Evolutionary conservation across 1,140 invertebrate species (phyloP).

Genomic region (Trinorchestia longiramus): DNA sequence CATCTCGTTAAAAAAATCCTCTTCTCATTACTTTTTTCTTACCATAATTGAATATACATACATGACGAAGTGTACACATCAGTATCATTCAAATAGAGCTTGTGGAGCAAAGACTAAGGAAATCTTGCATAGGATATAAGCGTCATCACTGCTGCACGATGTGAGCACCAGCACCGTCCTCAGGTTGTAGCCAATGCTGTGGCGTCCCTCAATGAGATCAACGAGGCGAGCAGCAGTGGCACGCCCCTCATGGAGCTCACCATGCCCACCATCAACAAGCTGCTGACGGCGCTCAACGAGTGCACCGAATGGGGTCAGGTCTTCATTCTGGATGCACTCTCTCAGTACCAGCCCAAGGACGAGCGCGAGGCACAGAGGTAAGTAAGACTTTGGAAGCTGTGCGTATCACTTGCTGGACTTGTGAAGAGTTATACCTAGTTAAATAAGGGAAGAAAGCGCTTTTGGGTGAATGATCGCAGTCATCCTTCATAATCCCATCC

Average conservation of each 20-base stretch:
- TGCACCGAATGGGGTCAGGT: conserved; percentile 99
- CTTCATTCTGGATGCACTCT: conserved; percentile 97
- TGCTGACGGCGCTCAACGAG: conserved; percentile 97
- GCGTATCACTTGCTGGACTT: background rate
- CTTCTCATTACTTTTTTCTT: too few species aligned
- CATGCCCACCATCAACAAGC: conserved; percentile 96
- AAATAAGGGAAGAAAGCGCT: background rate
- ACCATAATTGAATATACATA: too few species aligned
- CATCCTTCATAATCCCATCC: too few species aligned
- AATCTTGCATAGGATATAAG: too few species aligned
- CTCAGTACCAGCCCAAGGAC: conserved; percentile 97
- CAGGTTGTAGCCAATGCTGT: conserved; percentile 98
- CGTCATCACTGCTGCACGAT: too few species aligned
- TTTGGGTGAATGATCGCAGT: background rate
- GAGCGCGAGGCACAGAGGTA: conserved; percentile 98
- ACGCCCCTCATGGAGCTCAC: conserved; percentile 96
- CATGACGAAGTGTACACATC: too few species aligned
- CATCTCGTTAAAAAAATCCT: too few species aligned
- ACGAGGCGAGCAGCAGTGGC: conserved; percentile 94
- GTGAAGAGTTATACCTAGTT: background rate
- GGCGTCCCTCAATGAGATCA: conserved; percentile 97
- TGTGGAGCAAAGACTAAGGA: too few species aligned
- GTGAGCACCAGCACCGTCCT: background rate
- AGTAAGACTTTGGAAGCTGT: background rate
- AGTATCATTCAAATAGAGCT: too few species aligned